Base-by-base conservation (phyloP, 2,113 vertebrate genomes). In the Pachycephala philippinensis region DNA sequence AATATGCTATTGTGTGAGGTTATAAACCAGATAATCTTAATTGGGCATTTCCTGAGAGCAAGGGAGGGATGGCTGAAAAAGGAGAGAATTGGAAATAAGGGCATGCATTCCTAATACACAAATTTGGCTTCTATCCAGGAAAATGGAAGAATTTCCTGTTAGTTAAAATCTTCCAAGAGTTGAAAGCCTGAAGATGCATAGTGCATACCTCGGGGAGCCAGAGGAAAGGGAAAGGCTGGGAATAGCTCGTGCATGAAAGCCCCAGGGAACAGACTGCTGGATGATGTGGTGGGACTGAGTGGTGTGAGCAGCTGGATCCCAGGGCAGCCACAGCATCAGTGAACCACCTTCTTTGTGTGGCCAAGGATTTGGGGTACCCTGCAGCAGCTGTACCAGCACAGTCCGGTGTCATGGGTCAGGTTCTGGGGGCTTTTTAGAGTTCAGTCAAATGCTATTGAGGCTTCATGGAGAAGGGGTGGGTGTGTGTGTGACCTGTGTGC, bases 21-120 rank as follows among this genome's bases (percentile, higher is more conserved):
- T 90, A 92, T 89, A 93, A 86, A 94, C 54, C 85, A 96, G 90
- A 95, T 97, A 95, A 93, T 90, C 63, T 90, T 96, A 96, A 96
- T 94, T 96, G 85, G 72, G 83, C 88, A 87, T 93, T 97, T 97
- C 96, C 96, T 95, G 92, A 80, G 44, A 89, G 71, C 82, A 85
- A 63, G 71, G 30, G 44, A 84, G 86, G 57, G 56, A 88, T 93
- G 69, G 21, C 79, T 96, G 92, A 71, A 96, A 93, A 90, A 94
- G 85, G 79, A 84, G 71, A 93, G 56, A 84, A 78, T 65, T 88
- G 69, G 60, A 86, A 97, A 78, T 71, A 87, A 88, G 72, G 68
- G 14, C 72, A 71, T 76, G 65, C 88, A 95, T 95, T 96, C 84
- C 83, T 91, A 65, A 76, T 87, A 79, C 6, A 79, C 49, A 61